These are phyloP conservation scores for Hippolais icterina DNA, from an alignment of 2,113 vertebrate species.

Conservation along the genomic window DNA sequence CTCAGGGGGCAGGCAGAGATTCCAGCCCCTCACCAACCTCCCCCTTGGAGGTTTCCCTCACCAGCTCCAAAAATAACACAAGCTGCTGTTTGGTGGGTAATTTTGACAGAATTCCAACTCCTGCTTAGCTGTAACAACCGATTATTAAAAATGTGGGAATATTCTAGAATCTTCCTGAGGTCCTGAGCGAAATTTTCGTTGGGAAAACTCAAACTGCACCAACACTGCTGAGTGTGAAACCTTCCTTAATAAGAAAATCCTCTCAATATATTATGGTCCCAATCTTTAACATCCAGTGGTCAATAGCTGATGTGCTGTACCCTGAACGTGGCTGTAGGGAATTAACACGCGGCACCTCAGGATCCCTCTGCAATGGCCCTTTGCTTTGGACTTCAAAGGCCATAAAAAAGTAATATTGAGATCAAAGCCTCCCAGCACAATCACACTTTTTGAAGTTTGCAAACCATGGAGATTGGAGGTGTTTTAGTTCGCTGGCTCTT, in stretches of 20 bases:
- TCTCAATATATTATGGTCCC: fast-evolving
- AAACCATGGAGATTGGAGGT: neutral
- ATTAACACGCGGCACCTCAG: neutral
- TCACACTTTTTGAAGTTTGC: constrained; percentile 10
- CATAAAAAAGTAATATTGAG: neutral
- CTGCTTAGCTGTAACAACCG: neutral
- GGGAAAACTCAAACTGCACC: neutral
- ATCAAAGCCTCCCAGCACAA: constrained; percentile 23
- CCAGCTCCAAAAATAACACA: neutral
- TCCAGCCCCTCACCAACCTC: neutral
- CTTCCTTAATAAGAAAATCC: neutral
- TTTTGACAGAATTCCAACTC: neutral
- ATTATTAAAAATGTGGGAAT: neutral
- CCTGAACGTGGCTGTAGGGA: neutral
- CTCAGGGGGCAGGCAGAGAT: neutral
- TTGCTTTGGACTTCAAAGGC: constrained; percentile 1
- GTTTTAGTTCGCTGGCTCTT: neutral
- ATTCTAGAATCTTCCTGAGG: neutral
- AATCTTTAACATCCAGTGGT: neutral
- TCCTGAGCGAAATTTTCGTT: neutral
- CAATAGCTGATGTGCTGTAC: neutral
- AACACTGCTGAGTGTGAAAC: neutral
- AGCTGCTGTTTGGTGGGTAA: neutral
- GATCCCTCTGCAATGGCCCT: neutral
- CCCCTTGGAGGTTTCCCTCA: neutral